Conservation (phyloP, 2,888 invertebrate genomes). For the Meta bourneti region DNA sequence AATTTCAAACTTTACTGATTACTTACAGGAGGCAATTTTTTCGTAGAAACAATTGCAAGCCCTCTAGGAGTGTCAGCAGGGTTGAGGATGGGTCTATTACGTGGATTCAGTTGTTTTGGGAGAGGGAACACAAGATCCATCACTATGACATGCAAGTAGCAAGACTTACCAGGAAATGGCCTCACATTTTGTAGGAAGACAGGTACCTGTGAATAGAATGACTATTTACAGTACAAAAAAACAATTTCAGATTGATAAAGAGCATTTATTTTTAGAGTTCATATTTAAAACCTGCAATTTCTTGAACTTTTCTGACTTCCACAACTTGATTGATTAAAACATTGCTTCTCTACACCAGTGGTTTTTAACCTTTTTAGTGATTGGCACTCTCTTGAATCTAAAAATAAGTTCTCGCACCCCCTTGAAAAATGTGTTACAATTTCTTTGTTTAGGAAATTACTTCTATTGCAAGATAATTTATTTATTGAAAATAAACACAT, state of each 20-base stretch:
- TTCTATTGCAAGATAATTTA: too few species aligned
- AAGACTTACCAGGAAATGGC: slow-evolving; percentile 85
- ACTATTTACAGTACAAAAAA: neutral
- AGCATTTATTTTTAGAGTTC: neutral
- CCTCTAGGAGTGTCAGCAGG: slow-evolving; percentile 93
- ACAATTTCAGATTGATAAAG: neutral
- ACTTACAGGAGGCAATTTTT: slow-evolving; percentile 86
- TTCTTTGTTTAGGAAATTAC: too few species aligned
- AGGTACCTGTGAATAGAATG: slow-evolving; percentile 66
- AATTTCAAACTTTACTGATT: too few species aligned
- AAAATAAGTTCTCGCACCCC: too few species aligned
- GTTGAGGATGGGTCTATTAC: slow-evolving; percentile 93
- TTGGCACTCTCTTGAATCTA: too few species aligned
- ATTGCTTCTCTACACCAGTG: too few species aligned
- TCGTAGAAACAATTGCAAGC: slow-evolving; percentile 92
- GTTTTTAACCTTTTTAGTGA: too few species aligned
- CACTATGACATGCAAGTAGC: slow-evolving; percentile 89
- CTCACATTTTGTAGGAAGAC: slow-evolving; percentile 31
- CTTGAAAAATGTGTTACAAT: too few species aligned
- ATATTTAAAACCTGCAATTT: too few species aligned
- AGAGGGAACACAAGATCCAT: slow-evolving; percentile 94
- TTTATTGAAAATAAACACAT: too few species aligned
- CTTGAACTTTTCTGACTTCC: too few species aligned
- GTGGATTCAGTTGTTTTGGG: slow-evolving; percentile 96
- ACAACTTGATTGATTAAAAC: too few species aligned